Evolutionary conservation across 2,113 vertebrate genomes (phyloP), one percentile per base, ranked within the genome.

Genomic region (Euleptes europaea): DNA sequence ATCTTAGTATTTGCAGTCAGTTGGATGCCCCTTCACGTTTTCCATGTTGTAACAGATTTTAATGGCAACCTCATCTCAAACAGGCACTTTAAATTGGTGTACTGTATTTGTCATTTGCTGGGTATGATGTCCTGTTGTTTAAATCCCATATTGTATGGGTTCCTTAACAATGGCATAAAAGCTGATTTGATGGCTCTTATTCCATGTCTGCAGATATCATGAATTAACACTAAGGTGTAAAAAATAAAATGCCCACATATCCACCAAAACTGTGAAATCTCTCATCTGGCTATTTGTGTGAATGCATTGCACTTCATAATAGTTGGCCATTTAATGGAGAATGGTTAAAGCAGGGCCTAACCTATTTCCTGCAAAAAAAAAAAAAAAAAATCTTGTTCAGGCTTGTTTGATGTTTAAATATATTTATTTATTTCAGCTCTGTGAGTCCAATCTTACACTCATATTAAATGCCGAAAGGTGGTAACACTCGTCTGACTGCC

Each of bases 1-100:
- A 97, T 97, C 78, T 17, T 97, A 40, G 97, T 96, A 80, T 97
- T 97, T 79, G 97, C 96, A 0, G 92, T 97, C 42, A 97, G 97
- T 5, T 97, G 97, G 97, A 97, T 97, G 97, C 97, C 97, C 5
- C 95, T 97, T 63, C 97, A 97, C 85, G 93, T 97, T 69, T 97
- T 97, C 89, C 97, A 97, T 7, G 94, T 97, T 84, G 96, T 97
- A n/a, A 97, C 97, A 0, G 97, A 97, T 89, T 97, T 97, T 87
- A 97, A 97, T 49, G 96, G 96, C 63, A 95, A 96, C 86, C 95
- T 97, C 12, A 97, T 97, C 90, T 97, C 97, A 60, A 97, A 97
- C 15, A 96, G 97, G 73, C 97, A 97, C 88, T 97, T 97, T 93
- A 97, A 97, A 92, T 93, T 97, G 90, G 94, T 97, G 2, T 97